A percentile compares a stretch with the other conserved stretches of the same genome.
These are phyloP conservation scores for Octodonta nipae DNA, from an alignment of 2,888 invertebrate genomes.

Conservation along the genomic window DNA sequence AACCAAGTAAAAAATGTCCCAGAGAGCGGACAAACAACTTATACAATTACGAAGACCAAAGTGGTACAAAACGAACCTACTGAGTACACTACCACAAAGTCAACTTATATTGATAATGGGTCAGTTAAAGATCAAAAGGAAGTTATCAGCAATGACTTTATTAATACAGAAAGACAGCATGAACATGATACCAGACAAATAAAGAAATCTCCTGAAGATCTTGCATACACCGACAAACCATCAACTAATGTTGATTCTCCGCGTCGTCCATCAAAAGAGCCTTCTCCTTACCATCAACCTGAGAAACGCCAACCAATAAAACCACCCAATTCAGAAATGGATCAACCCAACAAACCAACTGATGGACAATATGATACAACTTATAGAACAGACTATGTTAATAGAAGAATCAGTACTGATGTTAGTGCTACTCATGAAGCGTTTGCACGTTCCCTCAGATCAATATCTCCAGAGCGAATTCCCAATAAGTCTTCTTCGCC, in stretches of 20 bases:
- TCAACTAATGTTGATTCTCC: slow-evolving; percentile 3
- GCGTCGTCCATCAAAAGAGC: slow-evolving; percentile 4
- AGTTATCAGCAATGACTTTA: slow-evolving; percentile 17
- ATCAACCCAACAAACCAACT: slow-evolving; percentile 25
- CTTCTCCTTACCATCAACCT: slow-evolving; percentile 13
- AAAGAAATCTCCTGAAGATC: slow-evolving; percentile 4
- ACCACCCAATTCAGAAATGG: slow-evolving; percentile 26
- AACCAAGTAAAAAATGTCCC: too few species aligned
- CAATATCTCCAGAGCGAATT: slow-evolving; percentile 45
- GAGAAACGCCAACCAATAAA: slow-evolving; percentile 24
- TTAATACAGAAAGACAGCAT: slow-evolving; percentile 20
- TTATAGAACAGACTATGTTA: slow-evolving; percentile 33
- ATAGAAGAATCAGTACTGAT: slow-evolving; percentile 46
- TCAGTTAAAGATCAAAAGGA: slow-evolving; percentile 10
- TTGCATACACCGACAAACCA: neutral
- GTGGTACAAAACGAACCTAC: neutral
- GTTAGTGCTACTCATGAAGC: slow-evolving; percentile 62
- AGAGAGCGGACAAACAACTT: too few species aligned
- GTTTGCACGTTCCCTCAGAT: slow-evolving; percentile 58
- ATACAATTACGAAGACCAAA: too few species aligned
- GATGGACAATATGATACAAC: slow-evolving; percentile 46
- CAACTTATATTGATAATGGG: neutral
- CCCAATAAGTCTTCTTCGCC: slow-evolving; percentile 40
- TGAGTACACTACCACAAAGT: slow-evolving; percentile 1
- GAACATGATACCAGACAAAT: slow-evolving; percentile 12